phyloP scores from a whole-genome alignment of 2,888 invertebrate genomes.

The Macrosoma leucophasiata region DNA sequence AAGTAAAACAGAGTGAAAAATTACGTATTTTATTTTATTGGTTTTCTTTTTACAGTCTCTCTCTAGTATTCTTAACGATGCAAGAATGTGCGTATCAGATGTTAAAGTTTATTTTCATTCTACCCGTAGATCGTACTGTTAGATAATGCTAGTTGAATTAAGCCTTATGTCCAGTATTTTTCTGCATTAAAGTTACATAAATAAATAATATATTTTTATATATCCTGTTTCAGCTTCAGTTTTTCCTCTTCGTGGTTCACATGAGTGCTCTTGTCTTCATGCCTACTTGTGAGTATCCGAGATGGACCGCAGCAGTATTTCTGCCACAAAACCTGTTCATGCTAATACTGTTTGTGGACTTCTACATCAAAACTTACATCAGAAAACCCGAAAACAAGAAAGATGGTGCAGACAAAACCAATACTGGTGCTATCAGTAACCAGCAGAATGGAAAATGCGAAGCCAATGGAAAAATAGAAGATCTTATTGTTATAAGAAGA shows the following conservation, averaged over 20 bases:
- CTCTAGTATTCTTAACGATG: no score
- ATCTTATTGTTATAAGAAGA: no score
- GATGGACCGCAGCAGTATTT: constrained; percentile 68
- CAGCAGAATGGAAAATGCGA: not conserved
- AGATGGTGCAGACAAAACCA: constrained; percentile 4
- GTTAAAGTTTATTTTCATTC: no score
- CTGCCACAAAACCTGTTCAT: constrained; percentile 81
- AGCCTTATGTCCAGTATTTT: no score
- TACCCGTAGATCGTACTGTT: no score
- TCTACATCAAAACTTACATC: constrained; percentile 79
- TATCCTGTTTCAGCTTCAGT: constrained; percentile 80
- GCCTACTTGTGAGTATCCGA: constrained; percentile 76
- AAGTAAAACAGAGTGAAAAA: no score
- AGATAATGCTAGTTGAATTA: no score
- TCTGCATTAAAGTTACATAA: no score
- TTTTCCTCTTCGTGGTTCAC: constrained; percentile 76
- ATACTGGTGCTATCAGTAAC: no score
- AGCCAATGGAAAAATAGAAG: not conserved
- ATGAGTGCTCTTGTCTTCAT: constrained; percentile 58
- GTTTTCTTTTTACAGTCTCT: no score
- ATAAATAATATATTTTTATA: not conserved
- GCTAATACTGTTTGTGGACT: constrained; percentile 79
- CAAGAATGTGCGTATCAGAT: no score
- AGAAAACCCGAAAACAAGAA: constrained; percentile 34
- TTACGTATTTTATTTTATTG: no score